phyloP scores from a whole-genome alignment of 2,888 invertebrate species.

The Steromphala cineraria region DNA sequence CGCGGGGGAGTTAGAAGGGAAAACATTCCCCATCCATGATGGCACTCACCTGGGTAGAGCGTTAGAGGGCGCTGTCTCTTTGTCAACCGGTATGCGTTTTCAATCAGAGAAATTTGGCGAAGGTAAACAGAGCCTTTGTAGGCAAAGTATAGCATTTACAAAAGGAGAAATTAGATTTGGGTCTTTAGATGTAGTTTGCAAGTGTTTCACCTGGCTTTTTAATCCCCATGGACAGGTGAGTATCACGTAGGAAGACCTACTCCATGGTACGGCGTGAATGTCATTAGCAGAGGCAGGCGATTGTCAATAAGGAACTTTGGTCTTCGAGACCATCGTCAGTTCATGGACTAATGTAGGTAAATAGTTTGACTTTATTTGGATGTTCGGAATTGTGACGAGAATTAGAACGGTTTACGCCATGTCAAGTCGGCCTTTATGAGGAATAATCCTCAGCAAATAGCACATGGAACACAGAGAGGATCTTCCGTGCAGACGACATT shows the following conservation, averaged over 20 bases:
- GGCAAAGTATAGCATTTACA: background rate
- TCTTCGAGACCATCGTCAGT: background rate
- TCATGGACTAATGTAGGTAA: slow-evolving; percentile 15
- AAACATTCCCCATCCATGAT: background rate
- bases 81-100: background rate
- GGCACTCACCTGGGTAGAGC: no score
- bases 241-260: background rate
- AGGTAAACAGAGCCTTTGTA: background rate
- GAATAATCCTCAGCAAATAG: background rate
- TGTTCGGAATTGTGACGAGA: slow-evolving; percentile 12
- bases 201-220: slow-evolving; percentile 1
- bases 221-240: background rate
- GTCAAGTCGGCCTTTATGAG: slow-evolving; percentile 7
- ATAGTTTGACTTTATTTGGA: slow-evolving; percentile 16
- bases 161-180: background rate
- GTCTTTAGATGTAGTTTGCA: background rate
- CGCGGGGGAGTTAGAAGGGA: background rate
- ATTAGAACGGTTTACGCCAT: slow-evolving; percentile 15
- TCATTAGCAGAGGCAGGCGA: background rate
- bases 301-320: background rate
- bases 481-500: background rate
- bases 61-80: background rate
- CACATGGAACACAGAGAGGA: slow-evolving; percentile 7
- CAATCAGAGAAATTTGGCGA: background rate
- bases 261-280: slow-evolving; percentile 14